A percentile compares a stretch with the other conserved stretches of the same genome.
Evolutionary conservation across 2,113 vertebrate species (phyloP).

Genomic region (Megalops atlanticus): DNA sequence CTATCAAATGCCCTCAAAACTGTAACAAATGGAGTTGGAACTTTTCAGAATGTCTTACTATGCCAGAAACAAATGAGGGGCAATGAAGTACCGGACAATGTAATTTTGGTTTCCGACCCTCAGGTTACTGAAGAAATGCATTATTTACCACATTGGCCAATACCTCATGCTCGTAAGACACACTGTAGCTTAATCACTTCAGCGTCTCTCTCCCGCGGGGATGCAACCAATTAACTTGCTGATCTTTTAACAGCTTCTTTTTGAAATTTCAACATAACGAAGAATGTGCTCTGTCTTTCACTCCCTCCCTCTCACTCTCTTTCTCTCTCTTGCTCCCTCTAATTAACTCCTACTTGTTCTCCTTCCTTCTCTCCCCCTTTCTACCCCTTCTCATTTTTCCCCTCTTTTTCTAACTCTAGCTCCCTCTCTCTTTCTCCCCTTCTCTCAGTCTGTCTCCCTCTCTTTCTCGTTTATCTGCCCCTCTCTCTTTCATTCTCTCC

Average conservation of each 20-base stretch:
- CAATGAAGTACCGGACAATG: conserved; percentile 64
- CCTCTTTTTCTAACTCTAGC: too few relatives aligned
- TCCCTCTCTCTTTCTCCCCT: not conserved
- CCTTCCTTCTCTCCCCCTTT: conserved; percentile 14
- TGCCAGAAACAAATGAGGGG: too few relatives aligned
- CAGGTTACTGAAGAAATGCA: conserved; percentile 69
- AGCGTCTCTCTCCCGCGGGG: not conserved
- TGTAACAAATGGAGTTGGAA: too few relatives aligned
- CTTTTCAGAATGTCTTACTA: too few relatives aligned
- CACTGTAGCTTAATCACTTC: conserved; percentile 29
- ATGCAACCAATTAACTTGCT: conserved; percentile 13
- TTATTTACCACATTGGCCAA: conserved; percentile 71
- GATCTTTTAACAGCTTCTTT: conserved; percentile 10
- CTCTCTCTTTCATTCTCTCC: not conserved
- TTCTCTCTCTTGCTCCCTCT: too few relatives aligned
- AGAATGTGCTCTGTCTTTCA: not conserved
- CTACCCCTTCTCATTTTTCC: too few relatives aligned
- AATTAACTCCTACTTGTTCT: not conserved
- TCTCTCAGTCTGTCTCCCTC: not conserved
- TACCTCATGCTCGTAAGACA: conserved; percentile 49
- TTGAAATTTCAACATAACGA: conserved; percentile 33
- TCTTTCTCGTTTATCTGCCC: not conserved
- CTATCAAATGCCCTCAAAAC: too few relatives aligned
- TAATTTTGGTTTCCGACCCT: conserved; percentile 54
- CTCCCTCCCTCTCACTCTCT: not conserved